Evolutionary conservation across 30 jellyfish, hydroid and myxozoan species (phyloP), one percentile per base, ranked within the genome.

Genomic region (Hydractinia echinata): DNA sequence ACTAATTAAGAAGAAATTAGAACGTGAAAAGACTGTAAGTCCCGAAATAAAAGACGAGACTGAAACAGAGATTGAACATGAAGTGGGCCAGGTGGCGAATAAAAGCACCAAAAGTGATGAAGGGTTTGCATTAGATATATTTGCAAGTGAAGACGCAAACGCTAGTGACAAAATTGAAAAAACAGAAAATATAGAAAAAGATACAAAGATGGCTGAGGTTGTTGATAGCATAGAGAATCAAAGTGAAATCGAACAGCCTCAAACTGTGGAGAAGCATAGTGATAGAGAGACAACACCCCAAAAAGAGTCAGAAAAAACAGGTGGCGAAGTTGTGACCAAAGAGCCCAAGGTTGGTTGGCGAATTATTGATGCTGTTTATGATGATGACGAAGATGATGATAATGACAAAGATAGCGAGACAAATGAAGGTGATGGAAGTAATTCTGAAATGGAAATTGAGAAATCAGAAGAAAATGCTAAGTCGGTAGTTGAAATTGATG

Each of bases 401-500:
- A 64, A 64, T 13, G 44, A 30, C 44, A 30, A 30, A 30, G 44
- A 30, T 30, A 30, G 44, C 2, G 44, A 30, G 44, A 30, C 44
- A 30, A 30, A 30, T 30, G 44, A 30, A 2, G 78, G 64, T n/a
- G 79, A 60, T 53, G 85, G 14, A 2, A 11, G 3, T 20, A 50
- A 77, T 10, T 79, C 39, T 10, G 85, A 51, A n/a, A 66, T 56
- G 8, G 58, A 77, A 8, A 30, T 30, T 30, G 44, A 30, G 44
- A 30, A 30, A 30, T 55, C 68, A 68, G 84, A 89, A 66, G 79
- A 66, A 69, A 76, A 69, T 53, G 81, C 30, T 39, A 76, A 86
- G 14, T 53, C 53, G 14, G 95, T 62, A 58, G 81, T 73, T 6
- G 98, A 82, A 80, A 87, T 87, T 81, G 82, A 79, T 15, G 98